Base-by-base conservation (phyloP, 2,797 vertebrate genomes). In the Meda fulgida region DNA sequence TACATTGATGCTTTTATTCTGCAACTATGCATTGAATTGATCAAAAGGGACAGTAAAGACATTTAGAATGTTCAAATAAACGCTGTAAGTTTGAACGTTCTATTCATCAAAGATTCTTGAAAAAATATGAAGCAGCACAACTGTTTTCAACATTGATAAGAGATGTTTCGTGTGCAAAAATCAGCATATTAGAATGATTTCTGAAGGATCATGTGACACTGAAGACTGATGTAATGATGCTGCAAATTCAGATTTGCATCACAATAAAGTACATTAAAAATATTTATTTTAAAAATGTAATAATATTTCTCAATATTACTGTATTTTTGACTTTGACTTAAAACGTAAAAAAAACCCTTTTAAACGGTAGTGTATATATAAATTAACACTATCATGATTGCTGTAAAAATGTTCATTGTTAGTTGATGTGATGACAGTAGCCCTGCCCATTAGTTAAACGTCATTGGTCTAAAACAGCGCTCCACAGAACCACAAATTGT, bases 381-480 rank as follows among this genome's bases (percentile, higher is more conserved):
- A 31, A 21, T 51, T 0, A 73, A 11, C 18, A 21, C 29, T 43
- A 43, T 72, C 48, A 29, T 46, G 29, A 46, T 5, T 31, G 43
- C 16, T 73, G n/a, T 48, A 48, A 51, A 73, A 48, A 11, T 21
- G 71, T 5, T 73, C n/a, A 46, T 46, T 43, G 23, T 16, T 8
- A n/a, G 13, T 43, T 71, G 7, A n/a, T 36, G 14, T 16, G 48
- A 7, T 51, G 29, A 51, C 51, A 16, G 31, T 38, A 34, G 10
- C 21, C 11, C 34, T 2, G 0, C 21, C 73, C 34, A n/a, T n/a
- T 13, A 76, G 21, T 76, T 58, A 77, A 23, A 60, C 40, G 7
- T 10, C 53, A 60, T 38, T 77, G 34, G 75, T 77, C 53, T 58
- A 60, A 60, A 78, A 40, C 36, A 77, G 40, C 75, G 29, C n/a